Conservation (phyloP, 2,797 vertebrate species). For the Anableps anableps region DNA sequence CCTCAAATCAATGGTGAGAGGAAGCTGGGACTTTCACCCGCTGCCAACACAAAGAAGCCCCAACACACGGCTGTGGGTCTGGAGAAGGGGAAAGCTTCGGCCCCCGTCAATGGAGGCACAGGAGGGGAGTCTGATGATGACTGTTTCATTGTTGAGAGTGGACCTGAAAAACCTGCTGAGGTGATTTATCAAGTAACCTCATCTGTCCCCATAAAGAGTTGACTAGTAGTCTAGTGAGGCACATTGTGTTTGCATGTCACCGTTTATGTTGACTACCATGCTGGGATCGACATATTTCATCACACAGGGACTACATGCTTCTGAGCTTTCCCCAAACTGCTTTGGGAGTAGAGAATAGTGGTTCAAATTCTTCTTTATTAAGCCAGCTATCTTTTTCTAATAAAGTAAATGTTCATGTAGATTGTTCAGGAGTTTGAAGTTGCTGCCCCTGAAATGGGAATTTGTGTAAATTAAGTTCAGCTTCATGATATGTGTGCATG, state of each 20-base stretch:
- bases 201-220: slow-evolving; percentile 73
- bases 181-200: slow-evolving; percentile 77
- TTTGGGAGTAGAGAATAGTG: slow-evolving; percentile 19
- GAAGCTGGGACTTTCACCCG: slow-evolving; percentile 27
- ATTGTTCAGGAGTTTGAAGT: slow-evolving; percentile 3
- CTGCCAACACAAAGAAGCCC: slow-evolving; percentile 33
- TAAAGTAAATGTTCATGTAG: slow-evolving; percentile 8
- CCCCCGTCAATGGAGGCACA: slow-evolving; percentile 28
- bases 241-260: slow-evolving; percentile 39
- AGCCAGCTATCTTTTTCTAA: slow-evolving; percentile 20
- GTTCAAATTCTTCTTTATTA: slow-evolving; percentile 23
- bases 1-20: slow-evolving; percentile 51
- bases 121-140: slow-evolving; percentile 61
- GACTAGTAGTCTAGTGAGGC: slow-evolving; percentile 33
- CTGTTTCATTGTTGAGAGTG: slow-evolving; percentile 76
- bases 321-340: slow-evolving; percentile 22
- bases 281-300: not conserved
- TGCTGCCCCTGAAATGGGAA: slow-evolving; percentile 4
- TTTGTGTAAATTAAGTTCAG: slow-evolving; percentile 24
- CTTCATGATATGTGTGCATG: slow-evolving; percentile 22
- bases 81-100: slow-evolving; percentile 23
- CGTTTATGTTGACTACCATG: slow-evolving; percentile 45
- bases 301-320: slow-evolving; percentile 24
- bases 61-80: slow-evolving; percentile 27
- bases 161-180: slow-evolving; percentile 70